These are phyloP conservation scores for Eupeodes latifasciatus DNA, from an alignment of 2,888 invertebrate genomes.

Conservation along the genomic window DNA sequence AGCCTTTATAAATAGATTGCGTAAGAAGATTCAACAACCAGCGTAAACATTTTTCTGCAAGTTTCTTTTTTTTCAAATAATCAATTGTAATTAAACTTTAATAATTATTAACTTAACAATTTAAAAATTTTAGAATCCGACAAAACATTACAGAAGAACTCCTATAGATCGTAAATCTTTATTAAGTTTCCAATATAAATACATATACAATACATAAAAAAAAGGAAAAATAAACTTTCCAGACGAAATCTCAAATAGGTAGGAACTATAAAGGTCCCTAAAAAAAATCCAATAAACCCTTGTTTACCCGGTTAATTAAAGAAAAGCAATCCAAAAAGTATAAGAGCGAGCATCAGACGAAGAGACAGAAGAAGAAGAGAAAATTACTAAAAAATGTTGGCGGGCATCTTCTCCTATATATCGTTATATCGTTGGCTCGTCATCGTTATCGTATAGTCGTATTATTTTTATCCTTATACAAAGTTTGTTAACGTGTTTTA, in stretches of 20 bases:
- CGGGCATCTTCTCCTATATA: background rate
- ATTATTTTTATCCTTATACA: conserved; percentile 32
- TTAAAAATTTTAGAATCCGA: background rate
- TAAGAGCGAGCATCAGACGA: background rate
- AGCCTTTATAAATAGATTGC: no score
- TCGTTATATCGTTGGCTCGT: no score
- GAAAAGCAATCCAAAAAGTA: conserved; percentile 60
- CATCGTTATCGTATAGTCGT: background rate
- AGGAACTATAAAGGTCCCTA: background rate
- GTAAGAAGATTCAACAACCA: no score
- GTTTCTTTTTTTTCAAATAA: background rate
- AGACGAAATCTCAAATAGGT: conserved; percentile 7
- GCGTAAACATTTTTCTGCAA: no score
- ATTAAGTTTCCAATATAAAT: background rate
- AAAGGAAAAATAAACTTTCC: conserved; percentile 16
- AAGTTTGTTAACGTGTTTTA: conserved; percentile 10
- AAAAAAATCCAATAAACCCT: conserved; percentile 53
- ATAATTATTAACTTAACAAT: conserved; percentile 4
- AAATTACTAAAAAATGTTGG: conserved; percentile 32
- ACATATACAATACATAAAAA: background rate
- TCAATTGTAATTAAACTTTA: background rate
- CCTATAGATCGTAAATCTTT: conserved; percentile 4
- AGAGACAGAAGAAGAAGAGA: background rate
- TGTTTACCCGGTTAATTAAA: conserved; percentile 70
- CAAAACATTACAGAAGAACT: background rate